Evolutionary conservation across 2,888 invertebrate species (phyloP).

Genomic region (Psylliodes chrysocephalus): DNA sequence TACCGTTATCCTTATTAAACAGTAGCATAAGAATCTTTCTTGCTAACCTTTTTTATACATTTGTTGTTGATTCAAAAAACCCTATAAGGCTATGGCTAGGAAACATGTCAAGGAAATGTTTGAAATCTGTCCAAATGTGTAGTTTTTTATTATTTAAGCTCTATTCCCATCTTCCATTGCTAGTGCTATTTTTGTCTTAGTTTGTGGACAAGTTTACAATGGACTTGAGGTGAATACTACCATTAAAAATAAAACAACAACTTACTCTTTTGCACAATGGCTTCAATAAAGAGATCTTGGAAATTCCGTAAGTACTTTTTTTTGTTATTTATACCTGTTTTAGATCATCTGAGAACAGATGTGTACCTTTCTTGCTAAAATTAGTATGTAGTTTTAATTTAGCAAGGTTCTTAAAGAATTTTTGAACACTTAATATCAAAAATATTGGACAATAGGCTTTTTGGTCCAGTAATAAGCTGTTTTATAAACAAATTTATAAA

Average conservation of each 20-base stretch:
- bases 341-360: neutral
- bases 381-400: neutral
- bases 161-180: conserved; percentile 45
- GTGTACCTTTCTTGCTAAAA: conserved; percentile 1
- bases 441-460: neutral
- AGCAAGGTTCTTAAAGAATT: neutral
- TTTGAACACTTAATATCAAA: neutral
- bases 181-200: conserved; percentile 48
- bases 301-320: conserved; percentile 78
- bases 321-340: neutral
- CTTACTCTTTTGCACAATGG: conserved; percentile 55
- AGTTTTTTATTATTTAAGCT: conserved; percentile 41
- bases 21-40: conserved; percentile 42
- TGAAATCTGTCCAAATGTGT: conserved; percentile 41
- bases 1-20: conserved; percentile 45
- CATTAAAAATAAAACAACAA: conserved; percentile 37
- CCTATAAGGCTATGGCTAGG: conserved; percentile 52
- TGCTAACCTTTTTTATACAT: conserved; percentile 29
- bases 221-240: conserved; percentile 55
- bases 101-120: conserved; percentile 57
- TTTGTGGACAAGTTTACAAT: conserved; percentile 47
- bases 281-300: conserved; percentile 76
- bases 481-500: neutral
- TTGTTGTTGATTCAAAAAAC: conserved; percentile 41
- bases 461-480: neutral